These are phyloP conservation scores for Choreutis nemorana DNA, from an alignment of 2,888 invertebrate species.

Conservation along the genomic window DNA sequence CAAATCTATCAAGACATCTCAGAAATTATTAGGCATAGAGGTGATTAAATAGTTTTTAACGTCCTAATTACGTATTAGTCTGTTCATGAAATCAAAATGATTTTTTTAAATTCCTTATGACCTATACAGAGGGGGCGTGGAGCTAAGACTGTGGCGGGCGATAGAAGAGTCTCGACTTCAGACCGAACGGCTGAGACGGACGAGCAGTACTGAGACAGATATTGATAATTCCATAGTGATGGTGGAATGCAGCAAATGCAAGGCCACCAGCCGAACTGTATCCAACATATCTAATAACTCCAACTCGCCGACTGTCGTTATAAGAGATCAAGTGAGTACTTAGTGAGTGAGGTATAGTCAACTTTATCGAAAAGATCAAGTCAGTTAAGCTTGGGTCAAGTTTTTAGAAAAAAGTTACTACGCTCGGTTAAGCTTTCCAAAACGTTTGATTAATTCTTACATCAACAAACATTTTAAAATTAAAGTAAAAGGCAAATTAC, in stretches of 20 bases:
- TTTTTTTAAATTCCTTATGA: conserved; percentile 10
- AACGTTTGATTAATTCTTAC: too few species aligned
- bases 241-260: conserved; percentile 48
- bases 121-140: conserved; percentile 76
- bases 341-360: too few species aligned
- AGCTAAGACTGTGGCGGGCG: conserved; percentile 86
- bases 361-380: too few species aligned
- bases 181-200: conserved; percentile 29
- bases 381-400: too few species aligned
- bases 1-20: too few species aligned
- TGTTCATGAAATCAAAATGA: neutral
- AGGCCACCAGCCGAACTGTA: conserved; percentile 27
- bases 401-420: too few species aligned
- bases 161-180: conserved; percentile 69
- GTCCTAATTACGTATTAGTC: neutral
- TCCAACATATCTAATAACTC: conserved; percentile 23
- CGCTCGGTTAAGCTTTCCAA: too few species aligned
- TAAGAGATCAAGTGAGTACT: conserved; percentile 3
- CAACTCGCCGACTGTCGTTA: conserved; percentile 34
- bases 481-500: too few species aligned
- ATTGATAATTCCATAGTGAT: conserved; percentile 55
- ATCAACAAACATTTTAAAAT: too few species aligned
- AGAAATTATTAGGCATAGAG: too few species aligned
- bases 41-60: too few species aligned
- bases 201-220: conserved; percentile 50